Base-by-base conservation (phyloP, 2,888 invertebrate genomes). In the Scaptomyza caliginosa region DNA sequence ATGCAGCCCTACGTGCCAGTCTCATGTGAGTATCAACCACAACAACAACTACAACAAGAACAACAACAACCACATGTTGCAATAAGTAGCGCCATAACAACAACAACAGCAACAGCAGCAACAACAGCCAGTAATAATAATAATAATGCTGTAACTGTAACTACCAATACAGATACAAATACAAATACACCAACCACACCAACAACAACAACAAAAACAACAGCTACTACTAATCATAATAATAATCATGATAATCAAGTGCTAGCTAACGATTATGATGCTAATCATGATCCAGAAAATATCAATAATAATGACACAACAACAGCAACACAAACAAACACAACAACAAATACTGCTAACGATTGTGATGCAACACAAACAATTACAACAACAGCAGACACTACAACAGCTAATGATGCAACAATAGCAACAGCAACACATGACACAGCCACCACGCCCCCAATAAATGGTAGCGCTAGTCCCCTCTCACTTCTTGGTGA, bases 1-100 rank as follows among this genome's bases (percentile, higher is more conserved):
- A 96, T 98, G 95, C 97, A 97, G 95, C 97, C 97, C 92, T 97
- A 97, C 94, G 97, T 97, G 95, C 97, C 97, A 95, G 97, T 97
- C 94, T 97, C 98, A 96, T 98, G 97, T 98, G 97, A 98, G 97
- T 97, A 96, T 95, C 87, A 87, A 77, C 86, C 65, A 85, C 86
- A 75, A 76, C 83, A 78, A 80, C 83, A 63, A 67, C 72, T 8
- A 45, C 45, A 16, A 66, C 69, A 30, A 74, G 69, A 38, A 72
- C 74, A 66, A 58, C 72, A 59, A 64, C 73, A 54, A 46, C 32
- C 62, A 80, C 69, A 75, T 63, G 67, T 74, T 68, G 72, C 74
- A 72, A 78, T 81, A 81, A 78, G 81, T 81, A 81, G 78, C 81
- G 81, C 83, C 75, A 82, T 80, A 74, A 82, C 83, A 80, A 82